Conservation (phyloP, 2,797 vertebrate genomes). For the Limnodromus scolopaceus region DNA sequence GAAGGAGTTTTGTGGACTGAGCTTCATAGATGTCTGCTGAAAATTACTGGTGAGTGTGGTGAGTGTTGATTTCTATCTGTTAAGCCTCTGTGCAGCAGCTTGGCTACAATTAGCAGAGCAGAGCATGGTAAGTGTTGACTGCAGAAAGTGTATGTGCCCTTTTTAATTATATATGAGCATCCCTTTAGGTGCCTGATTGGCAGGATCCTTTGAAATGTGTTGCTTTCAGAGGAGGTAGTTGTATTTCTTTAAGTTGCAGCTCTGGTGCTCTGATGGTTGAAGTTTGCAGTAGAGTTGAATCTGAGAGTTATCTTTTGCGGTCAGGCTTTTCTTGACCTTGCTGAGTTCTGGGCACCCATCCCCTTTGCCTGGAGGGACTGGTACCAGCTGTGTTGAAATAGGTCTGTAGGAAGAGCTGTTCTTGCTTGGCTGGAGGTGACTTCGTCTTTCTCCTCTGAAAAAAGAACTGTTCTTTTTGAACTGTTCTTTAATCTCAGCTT, state of each 20-base stretch:
- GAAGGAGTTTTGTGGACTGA: background rate
- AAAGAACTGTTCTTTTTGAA: background rate
- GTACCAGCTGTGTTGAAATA: background rate
- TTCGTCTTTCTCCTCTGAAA: background rate
- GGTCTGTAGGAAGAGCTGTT: background rate
- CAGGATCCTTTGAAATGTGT: background rate
- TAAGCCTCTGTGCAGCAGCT: background rate
- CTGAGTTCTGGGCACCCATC: background rate
- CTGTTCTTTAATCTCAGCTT: background rate
- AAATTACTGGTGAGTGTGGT: background rate
- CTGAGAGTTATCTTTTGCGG: background rate
- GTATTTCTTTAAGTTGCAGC: background rate
- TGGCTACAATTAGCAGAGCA: background rate
- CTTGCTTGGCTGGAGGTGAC: background rate
- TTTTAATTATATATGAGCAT: background rate
- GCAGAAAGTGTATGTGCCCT: background rate
- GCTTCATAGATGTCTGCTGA: background rate
- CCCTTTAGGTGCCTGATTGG: background rate
- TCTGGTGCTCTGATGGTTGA: background rate
- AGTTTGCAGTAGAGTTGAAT: background rate
- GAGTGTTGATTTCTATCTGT: background rate
- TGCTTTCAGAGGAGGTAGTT: background rate
- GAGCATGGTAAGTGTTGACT: background rate
- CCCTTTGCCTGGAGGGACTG: background rate
- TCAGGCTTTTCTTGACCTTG: background rate